Base-by-base conservation (phyloP, 2,113 vertebrate genomes). In the Oxyura jamaicensis region DNA sequence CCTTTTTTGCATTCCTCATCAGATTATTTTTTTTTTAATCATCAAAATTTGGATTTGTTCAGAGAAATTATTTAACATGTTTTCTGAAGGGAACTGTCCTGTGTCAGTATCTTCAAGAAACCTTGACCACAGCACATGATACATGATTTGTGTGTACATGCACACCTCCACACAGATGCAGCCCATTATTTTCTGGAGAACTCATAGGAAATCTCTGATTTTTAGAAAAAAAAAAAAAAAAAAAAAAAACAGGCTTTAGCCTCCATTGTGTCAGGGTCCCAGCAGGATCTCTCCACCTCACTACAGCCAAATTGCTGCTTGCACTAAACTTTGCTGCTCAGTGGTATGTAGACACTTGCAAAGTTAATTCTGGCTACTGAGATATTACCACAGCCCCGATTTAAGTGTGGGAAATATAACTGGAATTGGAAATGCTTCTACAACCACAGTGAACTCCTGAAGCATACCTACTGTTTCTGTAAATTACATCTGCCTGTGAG, bases 401-500 rank as follows among this genome's bases (percentile, higher is more conserved):
- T 95, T 81, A 88, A 79, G 69, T 36, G 39, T 29, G 55, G 80
- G 36, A 86, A 91, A 92, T 84, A 79, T 33, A 96, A 25, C 48
- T 53, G 62, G 86, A 92, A 95, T 60, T 92, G 35, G 53, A 95
- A 96, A 92, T 87, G 78, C 44, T 88, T 68, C 86, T 79, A 73
- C 89, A 96, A 86, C n/a, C 58, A 58, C 69, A 10, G 66, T 58
- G 62, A 93, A 87, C 36, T 91, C 71, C 63, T 95, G 67, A 96
- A 87, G 69, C 66, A 62, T 87, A 66, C 86, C 80, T 87, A 89
- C 83, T 92, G 88, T 84, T 96, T 82, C 91, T 82, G 77, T 79
- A 96, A 96, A 97, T 96, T 97, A 74, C 76, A 86, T 95, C 91
- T 94, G 83, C 88, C 88, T 82, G 44, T 83, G 95, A 92, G 69